Evolutionary conservation across 1,140 invertebrate species (phyloP).

Genomic region (Drosophila quadrilineata): DNA sequence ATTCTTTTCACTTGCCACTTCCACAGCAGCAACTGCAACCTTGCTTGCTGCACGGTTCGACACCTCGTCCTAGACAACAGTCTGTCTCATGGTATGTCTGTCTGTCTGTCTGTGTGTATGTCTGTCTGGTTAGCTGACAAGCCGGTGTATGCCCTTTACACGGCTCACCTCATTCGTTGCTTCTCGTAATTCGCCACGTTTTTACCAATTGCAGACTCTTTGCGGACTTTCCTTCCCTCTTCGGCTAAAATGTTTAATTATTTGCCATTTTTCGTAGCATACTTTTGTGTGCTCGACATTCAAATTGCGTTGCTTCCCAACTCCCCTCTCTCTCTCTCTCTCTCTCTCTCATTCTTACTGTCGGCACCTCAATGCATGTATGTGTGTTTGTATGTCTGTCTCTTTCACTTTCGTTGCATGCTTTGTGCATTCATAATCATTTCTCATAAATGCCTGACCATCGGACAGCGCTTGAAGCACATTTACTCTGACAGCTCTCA

Average conservation of each 20-base stretch:
- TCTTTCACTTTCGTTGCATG: conserved; percentile 32
- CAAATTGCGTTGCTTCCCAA: conserved; percentile 20
- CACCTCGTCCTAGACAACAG: no score
- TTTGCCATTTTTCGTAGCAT: conserved; percentile 47
- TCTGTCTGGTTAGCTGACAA: conserved; percentile 23
- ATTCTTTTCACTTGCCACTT: background rate
- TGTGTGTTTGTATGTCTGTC: no score
- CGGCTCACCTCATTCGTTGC: background rate
- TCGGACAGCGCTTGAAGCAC: conserved; percentile 41
- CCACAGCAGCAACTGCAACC: background rate
- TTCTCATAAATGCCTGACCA: conserved; percentile 73
- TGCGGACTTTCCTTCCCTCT: no score
- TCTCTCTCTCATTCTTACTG: conserved; percentile 9
- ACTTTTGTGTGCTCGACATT: conserved; percentile 58
- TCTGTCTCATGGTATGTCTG: background rate
- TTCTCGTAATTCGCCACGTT: background rate
- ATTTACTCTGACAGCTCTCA: conserved; percentile 78
- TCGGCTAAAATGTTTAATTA: conserved; percentile 58
- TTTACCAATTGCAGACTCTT: conserved; percentile 5
- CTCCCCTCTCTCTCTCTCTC: background rate
- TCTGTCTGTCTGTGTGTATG: background rate
- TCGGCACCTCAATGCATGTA: no score
- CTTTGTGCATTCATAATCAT: conserved; percentile 79
- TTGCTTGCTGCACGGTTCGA: conserved; percentile 27
- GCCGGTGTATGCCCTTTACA: conserved; percentile 13